Evolutionary conservation across 2,888 invertebrate genomes (phyloP).

Genomic region (Xanthorhoe designata): DNA sequence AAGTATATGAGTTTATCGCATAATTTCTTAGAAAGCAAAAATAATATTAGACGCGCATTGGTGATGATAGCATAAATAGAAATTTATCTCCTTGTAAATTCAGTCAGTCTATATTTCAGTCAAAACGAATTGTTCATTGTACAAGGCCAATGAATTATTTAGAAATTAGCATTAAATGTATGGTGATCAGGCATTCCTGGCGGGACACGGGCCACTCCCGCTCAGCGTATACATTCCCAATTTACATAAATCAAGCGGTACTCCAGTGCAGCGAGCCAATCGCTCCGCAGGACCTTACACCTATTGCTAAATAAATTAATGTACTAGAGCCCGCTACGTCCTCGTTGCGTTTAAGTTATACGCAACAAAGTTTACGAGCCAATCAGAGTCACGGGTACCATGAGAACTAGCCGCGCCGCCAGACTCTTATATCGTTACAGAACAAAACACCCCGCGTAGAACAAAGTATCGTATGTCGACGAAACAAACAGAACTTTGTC

Average conservation of each 20-base stretch:
- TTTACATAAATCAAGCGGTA: conserved; percentile 69
- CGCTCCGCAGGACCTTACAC: conserved; percentile 53
- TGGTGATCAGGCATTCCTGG: conserved; percentile 52
- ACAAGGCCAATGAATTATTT: conserved; percentile 34
- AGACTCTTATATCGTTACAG: conserved; percentile 19
- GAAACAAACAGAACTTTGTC: conserved; percentile 24
- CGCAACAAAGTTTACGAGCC: conserved; percentile 34
- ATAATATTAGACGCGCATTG: neutral
- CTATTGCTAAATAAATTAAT: conserved; percentile 58
- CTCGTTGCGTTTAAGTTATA: conserved; percentile 37
- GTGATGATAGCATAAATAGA: conserved; percentile 11
- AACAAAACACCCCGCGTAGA: conserved; percentile 14
- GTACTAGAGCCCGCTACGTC: conserved; percentile 35
- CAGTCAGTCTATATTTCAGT: conserved; percentile 20
- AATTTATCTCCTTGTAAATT: conserved; percentile 15
- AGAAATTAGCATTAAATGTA: conserved; percentile 39
- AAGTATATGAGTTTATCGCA: conserved; percentile 6
- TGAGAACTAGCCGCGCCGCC: conserved; percentile 23
- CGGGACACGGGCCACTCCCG: conserved; percentile 41
- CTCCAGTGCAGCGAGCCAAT: conserved; percentile 49
- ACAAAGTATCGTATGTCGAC: conserved; percentile 21
- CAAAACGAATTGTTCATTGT: conserved; percentile 17
- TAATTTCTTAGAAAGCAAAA: conserved; percentile 6
- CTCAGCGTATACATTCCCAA: conserved; percentile 58
- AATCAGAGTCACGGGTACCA: conserved; percentile 29